phyloP scores from a whole-genome alignment of 2,888 invertebrate species.

The Trichopria drosophilae region DNA sequence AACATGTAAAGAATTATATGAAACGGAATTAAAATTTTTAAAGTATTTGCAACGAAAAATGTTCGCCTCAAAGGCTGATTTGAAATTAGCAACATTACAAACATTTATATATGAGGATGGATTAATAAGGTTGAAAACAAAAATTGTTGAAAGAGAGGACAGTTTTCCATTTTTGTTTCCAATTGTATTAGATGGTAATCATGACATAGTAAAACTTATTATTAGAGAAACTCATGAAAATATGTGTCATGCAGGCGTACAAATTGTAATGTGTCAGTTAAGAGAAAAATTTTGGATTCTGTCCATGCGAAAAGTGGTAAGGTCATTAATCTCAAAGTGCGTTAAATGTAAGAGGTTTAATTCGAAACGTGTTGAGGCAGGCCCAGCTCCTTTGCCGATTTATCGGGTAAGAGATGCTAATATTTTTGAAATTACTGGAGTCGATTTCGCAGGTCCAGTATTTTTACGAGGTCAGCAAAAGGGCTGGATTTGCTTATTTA shows the following conservation, averaged over 20 bases:
- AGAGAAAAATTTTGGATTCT: slow-evolving; percentile 33
- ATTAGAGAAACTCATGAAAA: slow-evolving; percentile 31
- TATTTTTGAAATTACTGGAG: slow-evolving; percentile 36
- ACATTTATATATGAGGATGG: slow-evolving; percentile 14
- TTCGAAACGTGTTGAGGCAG: slow-evolving; percentile 30
- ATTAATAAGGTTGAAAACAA: slow-evolving; percentile 21
- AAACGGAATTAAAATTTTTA: slow-evolving; percentile 12
- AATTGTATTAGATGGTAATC: slow-evolving; percentile 37
- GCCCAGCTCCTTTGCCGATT: slow-evolving; percentile 40
- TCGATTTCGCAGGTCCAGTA: slow-evolving; percentile 50
- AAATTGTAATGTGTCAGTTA: slow-evolving; percentile 28
- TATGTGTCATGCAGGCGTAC: slow-evolving; percentile 30
- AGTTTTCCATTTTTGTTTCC: slow-evolving; percentile 35
- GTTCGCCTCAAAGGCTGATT: slow-evolving; percentile 13
- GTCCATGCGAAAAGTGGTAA: slow-evolving; percentile 23
- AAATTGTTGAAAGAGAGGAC: slow-evolving; percentile 38
- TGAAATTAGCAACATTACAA: slow-evolving; percentile 12
- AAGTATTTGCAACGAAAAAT: slow-evolving; percentile 14
- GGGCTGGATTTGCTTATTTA: slow-evolving; percentile 48
- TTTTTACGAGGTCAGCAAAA: slow-evolving; percentile 37
- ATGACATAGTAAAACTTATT: slow-evolving; percentile 35
- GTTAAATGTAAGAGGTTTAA: slow-evolving; percentile 31
- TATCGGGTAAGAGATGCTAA: slow-evolving; percentile 35
- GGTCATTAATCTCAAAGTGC: slow-evolving; percentile 21
- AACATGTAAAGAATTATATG: slow-evolving; percentile 17